Evolutionary conservation across 2,797 vertebrate species (phyloP).

Genomic region (Gymnoscopelus microlampas): DNA sequence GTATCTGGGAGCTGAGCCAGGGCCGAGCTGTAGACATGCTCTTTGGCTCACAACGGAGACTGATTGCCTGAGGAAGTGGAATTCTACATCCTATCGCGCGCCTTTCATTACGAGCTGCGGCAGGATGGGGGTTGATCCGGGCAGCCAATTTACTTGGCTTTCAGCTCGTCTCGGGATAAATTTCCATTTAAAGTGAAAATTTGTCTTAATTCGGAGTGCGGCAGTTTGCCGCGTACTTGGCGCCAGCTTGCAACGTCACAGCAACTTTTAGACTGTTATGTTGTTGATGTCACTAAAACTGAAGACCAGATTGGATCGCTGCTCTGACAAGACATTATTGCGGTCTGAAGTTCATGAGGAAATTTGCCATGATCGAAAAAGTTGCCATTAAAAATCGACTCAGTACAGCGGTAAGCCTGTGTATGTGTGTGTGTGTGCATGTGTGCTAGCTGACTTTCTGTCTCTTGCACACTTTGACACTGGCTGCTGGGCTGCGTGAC

Average conservation of each 20-base stretch:
- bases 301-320: not conserved
- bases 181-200: conserved; percentile 23
- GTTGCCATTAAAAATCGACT: too few relatives aligned
- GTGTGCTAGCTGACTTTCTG: too few relatives aligned
- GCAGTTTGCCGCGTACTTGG: too few relatives aligned
- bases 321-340: not conserved
- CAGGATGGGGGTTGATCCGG: conserved; percentile 3
- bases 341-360: not conserved
- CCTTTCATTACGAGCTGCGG: conserved; percentile 39
- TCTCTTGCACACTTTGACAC: too few relatives aligned
- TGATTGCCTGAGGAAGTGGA: conserved; percentile 48
- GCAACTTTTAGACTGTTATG: not conserved
- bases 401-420: too few relatives aligned
- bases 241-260: not conserved
- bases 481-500: not conserved
- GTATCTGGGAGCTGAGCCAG: conserved; percentile 60
- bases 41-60: conserved; percentile 38
- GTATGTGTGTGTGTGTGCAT: too few relatives aligned
- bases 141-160: conserved; percentile 13
- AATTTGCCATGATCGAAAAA: too few relatives aligned
- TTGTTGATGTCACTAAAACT: not conserved
- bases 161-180: conserved; percentile 7
- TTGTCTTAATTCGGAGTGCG: conserved; percentile 6
- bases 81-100: conserved; percentile 47
- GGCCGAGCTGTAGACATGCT: conserved; percentile 28